Percentiles rank a stretch among this genome's conserved stretches.
These are phyloP conservation scores for Drosophila borealis DNA, from an alignment of 2,888 invertebrate species.

Conservation along the genomic window DNA sequence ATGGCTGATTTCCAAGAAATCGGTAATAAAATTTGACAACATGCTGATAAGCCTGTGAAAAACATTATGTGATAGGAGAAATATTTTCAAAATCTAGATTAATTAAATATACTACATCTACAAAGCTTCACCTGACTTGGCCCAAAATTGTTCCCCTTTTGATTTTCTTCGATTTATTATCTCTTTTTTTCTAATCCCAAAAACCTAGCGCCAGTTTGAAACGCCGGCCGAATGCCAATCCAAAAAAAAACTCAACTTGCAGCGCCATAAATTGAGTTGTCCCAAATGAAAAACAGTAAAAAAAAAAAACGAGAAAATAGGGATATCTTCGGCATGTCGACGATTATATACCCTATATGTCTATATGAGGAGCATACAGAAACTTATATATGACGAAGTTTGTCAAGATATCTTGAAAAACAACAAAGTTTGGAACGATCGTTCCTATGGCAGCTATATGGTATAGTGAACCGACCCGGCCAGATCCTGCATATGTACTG, in stretches of 20 bases:
- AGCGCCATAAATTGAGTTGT: slow-evolving; percentile 64
- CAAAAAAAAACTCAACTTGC: slow-evolving; percentile 24
- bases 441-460: no score
- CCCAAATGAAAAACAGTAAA: slow-evolving; percentile 48
- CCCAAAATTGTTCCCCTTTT: no score
- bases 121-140: no score
- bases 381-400: no score
- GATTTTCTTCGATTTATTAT: background rate
- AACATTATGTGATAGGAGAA: background rate
- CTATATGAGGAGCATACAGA: no score
- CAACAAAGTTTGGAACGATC: no score
- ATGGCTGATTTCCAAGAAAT: slow-evolving; percentile 2
- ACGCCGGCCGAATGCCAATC: slow-evolving; percentile 26
- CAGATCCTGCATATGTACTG: no score
- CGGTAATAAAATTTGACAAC: slow-evolving; percentile 10
- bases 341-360: background rate
- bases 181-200: background rate
- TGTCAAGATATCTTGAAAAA: no score
- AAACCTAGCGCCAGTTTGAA: slow-evolving; percentile 29
- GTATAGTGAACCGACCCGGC: no score
- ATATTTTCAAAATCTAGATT: no score
- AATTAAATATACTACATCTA: no score
- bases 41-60: slow-evolving; percentile 20
- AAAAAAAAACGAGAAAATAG: slow-evolving; percentile 2
- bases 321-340: no score